A percentile compares a stretch with the other conserved stretches of the same genome.
Conservation (phyloP, 2,113 vertebrate genomes). For the Echinops telfairi region DNA sequence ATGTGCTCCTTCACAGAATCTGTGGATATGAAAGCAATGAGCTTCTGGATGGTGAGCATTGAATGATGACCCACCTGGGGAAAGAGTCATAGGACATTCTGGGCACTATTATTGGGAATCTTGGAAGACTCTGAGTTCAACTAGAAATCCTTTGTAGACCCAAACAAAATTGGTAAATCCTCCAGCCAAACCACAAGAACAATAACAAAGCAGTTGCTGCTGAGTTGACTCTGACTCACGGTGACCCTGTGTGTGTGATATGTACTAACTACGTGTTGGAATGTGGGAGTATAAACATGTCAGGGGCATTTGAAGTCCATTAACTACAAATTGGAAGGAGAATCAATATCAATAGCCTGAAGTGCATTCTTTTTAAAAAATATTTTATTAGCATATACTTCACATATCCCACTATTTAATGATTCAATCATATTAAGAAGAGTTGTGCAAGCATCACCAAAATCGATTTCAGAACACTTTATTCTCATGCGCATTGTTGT, state of each 20-base stretch:
- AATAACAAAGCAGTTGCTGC: background rate
- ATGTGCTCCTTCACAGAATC: conserved; percentile 13
- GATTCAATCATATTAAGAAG: too few species aligned
- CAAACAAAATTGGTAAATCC: background rate
- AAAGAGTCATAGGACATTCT: background rate
- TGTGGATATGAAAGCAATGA: background rate
- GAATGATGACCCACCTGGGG: background rate
- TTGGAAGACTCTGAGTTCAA: background rate
- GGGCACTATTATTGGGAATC: background rate
- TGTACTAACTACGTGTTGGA: background rate
- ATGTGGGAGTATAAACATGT: too few species aligned
- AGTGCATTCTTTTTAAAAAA: too few species aligned
- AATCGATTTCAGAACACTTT: too few species aligned
- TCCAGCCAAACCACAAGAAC: background rate
- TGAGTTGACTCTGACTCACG: background rate
- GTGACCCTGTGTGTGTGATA: background rate
- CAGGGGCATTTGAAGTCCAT: background rate
- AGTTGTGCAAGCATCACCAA: too few species aligned
- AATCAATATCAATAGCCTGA: background rate
- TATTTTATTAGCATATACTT: too few species aligned
- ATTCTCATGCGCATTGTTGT: too few species aligned
- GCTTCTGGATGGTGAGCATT: background rate
- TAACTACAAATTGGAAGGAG: background rate
- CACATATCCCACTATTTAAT: too few species aligned
- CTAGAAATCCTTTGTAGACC: background rate